Conservation (phyloP, 2,888 invertebrate species). For the Stegophylla sp. region DNA sequence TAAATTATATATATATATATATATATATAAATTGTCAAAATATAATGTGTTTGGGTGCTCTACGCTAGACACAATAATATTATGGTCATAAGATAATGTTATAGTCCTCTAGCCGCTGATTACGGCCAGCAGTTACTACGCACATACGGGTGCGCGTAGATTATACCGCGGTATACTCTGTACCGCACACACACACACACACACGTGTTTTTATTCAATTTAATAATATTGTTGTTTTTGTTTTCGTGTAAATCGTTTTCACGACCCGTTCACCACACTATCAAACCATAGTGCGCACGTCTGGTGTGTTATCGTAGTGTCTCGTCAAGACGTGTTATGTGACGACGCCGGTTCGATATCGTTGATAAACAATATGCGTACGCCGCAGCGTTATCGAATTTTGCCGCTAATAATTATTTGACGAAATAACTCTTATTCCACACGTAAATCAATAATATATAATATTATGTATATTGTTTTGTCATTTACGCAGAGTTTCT, state of each 20-base stretch:
- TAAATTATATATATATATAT: not conserved
- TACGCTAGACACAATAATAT: not conserved
- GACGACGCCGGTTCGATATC: too few species aligned
- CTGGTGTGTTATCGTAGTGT: not conserved
- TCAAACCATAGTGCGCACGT: too few species aligned
- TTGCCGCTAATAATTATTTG: too few species aligned
- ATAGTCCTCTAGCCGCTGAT: not conserved
- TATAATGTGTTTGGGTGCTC: not conserved
- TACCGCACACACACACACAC: not conserved
- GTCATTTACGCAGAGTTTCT: too few species aligned
- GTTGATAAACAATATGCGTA: too few species aligned
- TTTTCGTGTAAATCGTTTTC: not conserved
- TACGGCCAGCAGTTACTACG: not conserved
- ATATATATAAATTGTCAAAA: too few species aligned
- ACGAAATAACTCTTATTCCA: too few species aligned
- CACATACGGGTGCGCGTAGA: not conserved
- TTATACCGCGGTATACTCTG: too few species aligned
- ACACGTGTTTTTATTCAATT: conserved; percentile 3
- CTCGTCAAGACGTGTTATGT: too few species aligned
- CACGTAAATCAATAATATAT: too few species aligned
- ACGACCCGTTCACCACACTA: not conserved
- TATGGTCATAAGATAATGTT: not conserved
- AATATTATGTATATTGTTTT: too few species aligned
- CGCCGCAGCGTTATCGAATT: too few species aligned
- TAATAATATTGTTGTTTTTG: conserved; percentile 7